Evolutionary conservation across 2,888 invertebrate species (phyloP).

Genomic region (Abrostola triplasia): DNA sequence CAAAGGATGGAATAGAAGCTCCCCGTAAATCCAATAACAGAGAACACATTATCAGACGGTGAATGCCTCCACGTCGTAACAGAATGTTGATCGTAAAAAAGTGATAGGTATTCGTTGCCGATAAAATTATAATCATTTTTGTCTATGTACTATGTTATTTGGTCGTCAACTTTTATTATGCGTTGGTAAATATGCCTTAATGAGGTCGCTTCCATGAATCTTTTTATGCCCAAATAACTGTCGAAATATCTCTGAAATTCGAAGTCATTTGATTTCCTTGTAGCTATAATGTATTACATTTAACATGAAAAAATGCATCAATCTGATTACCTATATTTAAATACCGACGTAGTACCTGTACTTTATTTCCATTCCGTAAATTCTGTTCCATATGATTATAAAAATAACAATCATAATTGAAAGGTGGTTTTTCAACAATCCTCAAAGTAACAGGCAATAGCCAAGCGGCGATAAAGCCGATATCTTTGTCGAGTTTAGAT

Average conservation of each 20-base stretch:
- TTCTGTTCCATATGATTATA: neutral
- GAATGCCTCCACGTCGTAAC: conserved; percentile 36
- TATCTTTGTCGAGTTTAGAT: conserved; percentile 57
- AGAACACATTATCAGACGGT: conserved; percentile 49
- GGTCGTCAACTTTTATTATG: conserved; percentile 48
- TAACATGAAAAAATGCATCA: too few relatives aligned
- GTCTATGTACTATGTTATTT: conserved; percentile 44
- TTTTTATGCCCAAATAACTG: conserved; percentile 33
- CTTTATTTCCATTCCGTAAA: too few relatives aligned
- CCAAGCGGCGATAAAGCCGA: conserved; percentile 50
- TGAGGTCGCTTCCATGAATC: conserved; percentile 38
- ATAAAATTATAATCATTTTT: conserved; percentile 51
- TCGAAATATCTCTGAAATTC: neutral
- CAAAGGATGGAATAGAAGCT: conserved; percentile 53
- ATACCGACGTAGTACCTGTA: too few relatives aligned
- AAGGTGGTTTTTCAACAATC: conserved; percentile 32
- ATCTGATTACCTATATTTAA: too few relatives aligned
- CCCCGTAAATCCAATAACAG: conserved; percentile 59
- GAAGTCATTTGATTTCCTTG: neutral
- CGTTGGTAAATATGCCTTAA: conserved; percentile 48
- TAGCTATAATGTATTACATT: too few relatives aligned
- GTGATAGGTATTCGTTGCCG: conserved; percentile 31
- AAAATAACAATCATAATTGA: conserved; percentile 23
- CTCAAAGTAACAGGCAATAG: conserved; percentile 43
- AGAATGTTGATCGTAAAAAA: conserved; percentile 51